Evolutionary conservation across 1,140 invertebrate genomes (phyloP).

Genomic region (Sesamia nonagrioides): DNA sequence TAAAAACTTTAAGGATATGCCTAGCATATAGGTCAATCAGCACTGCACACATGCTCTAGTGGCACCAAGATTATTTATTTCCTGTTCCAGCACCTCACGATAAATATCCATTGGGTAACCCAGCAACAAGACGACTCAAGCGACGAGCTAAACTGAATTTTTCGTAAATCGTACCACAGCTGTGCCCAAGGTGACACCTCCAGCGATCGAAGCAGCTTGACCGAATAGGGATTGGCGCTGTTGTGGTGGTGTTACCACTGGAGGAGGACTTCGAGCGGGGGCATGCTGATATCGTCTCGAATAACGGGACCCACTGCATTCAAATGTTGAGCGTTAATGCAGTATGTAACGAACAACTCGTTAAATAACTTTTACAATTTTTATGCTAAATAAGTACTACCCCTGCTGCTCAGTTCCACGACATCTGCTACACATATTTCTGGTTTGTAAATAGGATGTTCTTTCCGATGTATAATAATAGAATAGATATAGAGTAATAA

Average conservation of each 20-base stretch:
- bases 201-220: constrained; percentile 78
- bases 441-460: not conserved
- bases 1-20: no score
- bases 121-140: not conserved
- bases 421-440: constrained; percentile 24
- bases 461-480: not conserved
- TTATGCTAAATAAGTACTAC: not conserved
- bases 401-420: not conserved
- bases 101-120: not conserved
- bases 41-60: not conserved
- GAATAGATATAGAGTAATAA: no score
- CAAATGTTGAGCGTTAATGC: constrained; percentile 4
- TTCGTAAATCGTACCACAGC: constrained; percentile 65
- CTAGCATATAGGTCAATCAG: no score
- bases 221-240: constrained; percentile 75
- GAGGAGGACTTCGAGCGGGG: constrained; percentile 61
- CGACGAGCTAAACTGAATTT: not conserved
- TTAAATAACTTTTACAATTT: not conserved
- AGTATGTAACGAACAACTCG: not conserved
- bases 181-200: constrained; percentile 79
- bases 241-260: constrained; percentile 63
- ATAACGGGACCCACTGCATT: constrained; percentile 56
- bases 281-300: constrained; percentile 66
- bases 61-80: no score
- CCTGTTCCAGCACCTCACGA: not conserved